phyloP scores from a whole-genome alignment of 2,888 invertebrate genomes.

The Drosophila ezoana region DNA sequence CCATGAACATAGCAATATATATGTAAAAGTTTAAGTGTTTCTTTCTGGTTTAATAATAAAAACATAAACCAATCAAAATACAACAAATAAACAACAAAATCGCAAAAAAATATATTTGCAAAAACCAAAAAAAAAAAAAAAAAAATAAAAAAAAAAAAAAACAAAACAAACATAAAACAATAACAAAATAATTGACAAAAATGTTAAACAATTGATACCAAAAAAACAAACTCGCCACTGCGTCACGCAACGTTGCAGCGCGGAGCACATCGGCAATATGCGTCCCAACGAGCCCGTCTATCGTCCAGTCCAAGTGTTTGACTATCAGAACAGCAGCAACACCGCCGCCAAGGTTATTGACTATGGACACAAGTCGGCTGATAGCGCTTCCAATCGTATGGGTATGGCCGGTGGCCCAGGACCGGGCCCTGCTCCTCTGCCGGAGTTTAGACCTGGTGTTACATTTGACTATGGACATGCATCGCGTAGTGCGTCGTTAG shows the following conservation, averaged over 20 bases:
- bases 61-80: constrained; percentile 26
- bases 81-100: constrained; percentile 8
- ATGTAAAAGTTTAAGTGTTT: constrained; percentile 69
- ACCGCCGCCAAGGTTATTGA: constrained; percentile 88
- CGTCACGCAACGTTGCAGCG: constrained; percentile 58
- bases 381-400: constrained; percentile 15
- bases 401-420: constrained; percentile 17
- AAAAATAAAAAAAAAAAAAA: constrained; percentile 19
- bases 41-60: constrained; percentile 53
- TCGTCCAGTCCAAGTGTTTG: constrained; percentile 88
- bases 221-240: constrained; percentile 52
- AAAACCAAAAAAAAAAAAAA: background rate
- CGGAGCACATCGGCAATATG: constrained; percentile 31
- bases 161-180: constrained; percentile 18
- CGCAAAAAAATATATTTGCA: background rate
- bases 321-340: constrained; percentile 88
- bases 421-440: constrained; percentile 16
- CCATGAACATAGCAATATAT: constrained; percentile 29
- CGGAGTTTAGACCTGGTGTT: constrained; percentile 88
- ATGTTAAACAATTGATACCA: constrained; percentile 49
- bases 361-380: constrained; percentile 88
- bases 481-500: constrained; percentile 52
- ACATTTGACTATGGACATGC: constrained; percentile 90
- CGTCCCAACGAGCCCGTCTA: constrained; percentile 85
- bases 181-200: constrained; percentile 44